phyloP scores from a whole-genome alignment of 2,888 invertebrate genomes.

The Ctena decussata region DNA sequence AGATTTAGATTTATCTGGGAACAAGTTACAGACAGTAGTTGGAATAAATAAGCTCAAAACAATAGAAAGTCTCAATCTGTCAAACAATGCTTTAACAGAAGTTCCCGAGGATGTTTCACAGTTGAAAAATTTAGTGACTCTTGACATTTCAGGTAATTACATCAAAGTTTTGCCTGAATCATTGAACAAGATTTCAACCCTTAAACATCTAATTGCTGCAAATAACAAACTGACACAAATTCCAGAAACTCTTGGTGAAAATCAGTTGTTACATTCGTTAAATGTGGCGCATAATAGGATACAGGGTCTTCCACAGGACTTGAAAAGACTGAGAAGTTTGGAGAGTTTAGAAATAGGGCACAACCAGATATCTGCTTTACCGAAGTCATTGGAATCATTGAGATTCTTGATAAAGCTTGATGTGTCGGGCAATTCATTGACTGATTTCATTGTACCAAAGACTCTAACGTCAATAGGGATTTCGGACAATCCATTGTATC shows the following conservation, averaged over 20 bases:
- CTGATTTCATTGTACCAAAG: constrained; percentile 78
- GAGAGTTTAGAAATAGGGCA: constrained; percentile 70
- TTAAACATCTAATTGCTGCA: constrained; percentile 73
- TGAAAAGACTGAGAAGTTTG: constrained; percentile 75
- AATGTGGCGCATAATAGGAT: constrained; percentile 77
- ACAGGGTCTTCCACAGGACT: constrained; percentile 74
- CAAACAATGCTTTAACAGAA: constrained; percentile 74
- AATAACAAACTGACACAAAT: constrained; percentile 81
- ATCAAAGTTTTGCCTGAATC: constrained; percentile 75
- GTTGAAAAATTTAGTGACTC: constrained; percentile 73
- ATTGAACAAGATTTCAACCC: constrained; percentile 72
- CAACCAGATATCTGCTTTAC: constrained; percentile 79
- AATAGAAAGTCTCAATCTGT: constrained; percentile 72
- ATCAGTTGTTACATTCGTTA: constrained; percentile 77
- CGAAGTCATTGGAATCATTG: constrained; percentile 79
- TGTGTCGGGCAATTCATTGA: constrained; percentile 79
- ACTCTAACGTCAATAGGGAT: constrained; percentile 75
- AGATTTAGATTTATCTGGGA: constrained; percentile 79
- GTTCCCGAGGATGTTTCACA: constrained; percentile 80
- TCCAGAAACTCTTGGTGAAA: constrained; percentile 81
- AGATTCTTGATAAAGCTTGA: constrained; percentile 78
- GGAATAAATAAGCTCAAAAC: constrained; percentile 75
- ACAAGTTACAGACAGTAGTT: constrained; percentile 70
- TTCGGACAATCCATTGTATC: constrained; percentile 79
- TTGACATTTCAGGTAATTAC: constrained; percentile 82